Evolutionary conservation across 2,113 vertebrate species (phyloP).

Genomic region (Malurus cyaneus): DNA sequence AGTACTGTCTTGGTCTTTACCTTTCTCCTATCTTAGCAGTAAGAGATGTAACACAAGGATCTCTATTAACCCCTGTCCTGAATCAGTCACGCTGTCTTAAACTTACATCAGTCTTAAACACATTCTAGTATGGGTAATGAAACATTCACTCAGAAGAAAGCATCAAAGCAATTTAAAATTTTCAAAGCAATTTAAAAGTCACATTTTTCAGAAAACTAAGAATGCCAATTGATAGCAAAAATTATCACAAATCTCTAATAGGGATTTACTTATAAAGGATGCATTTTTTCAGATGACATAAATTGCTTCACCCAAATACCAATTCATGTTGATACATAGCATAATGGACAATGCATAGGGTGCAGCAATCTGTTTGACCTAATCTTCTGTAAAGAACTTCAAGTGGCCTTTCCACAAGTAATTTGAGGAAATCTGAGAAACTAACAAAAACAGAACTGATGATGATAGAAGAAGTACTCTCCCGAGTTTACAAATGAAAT

Average conservation of each 20-base stretch:
- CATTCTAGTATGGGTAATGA: background rate
- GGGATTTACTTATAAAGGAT: background rate
- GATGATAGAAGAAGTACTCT: background rate
- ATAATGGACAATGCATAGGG: background rate
- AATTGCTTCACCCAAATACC: background rate
- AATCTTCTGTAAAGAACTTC: background rate
- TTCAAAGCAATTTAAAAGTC: background rate
- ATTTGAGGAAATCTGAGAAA: background rate
- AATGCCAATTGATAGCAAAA: background rate
- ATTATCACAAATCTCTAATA: background rate
- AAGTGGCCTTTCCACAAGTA: background rate
- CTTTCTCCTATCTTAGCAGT: background rate
- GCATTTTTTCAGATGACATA: background rate
- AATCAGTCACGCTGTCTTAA: background rate
- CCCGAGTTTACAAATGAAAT: constrained; percentile 39
- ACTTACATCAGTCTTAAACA: background rate
- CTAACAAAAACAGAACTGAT: background rate
- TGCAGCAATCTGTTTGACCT: background rate
- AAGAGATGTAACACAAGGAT: background rate
- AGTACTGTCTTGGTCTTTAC: background rate
- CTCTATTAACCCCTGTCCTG: background rate
- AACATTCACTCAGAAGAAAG: background rate
- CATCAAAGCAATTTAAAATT: background rate
- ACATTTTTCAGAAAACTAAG: background rate
- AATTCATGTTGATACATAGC: background rate